Base-by-base conservation (phyloP, 2,888 invertebrate genomes). In the Bimastos eiseni region DNA sequence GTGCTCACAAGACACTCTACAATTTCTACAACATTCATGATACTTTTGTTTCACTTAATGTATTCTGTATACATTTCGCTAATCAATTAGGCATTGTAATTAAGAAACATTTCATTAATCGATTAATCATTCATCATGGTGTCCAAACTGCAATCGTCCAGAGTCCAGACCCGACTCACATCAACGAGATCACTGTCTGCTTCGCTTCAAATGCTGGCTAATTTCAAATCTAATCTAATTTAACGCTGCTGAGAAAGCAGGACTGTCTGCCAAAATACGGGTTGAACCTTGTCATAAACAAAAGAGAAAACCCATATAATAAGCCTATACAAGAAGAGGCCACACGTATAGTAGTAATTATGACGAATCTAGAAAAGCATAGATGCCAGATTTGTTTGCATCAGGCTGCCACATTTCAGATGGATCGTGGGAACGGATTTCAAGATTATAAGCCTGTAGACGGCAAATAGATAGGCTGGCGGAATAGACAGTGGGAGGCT, bases 11-110 rank as follows among this genome's bases (percentile, higher is more conserved):
- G 90, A 33, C 30, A 89, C 33, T 90, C 83, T 15, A 90, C 90
- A 70, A 91, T 33, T n/a, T 88, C 91, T 91, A 70, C 6, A 88
- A 70, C 70, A 70, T 70, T 70, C 70, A 70, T n/a, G 30, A 70
- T 8, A n/a, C 24, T 1, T 55, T 24, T 55, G 3, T 55, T 55
- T 55, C 55, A 55, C 8, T 70, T 49, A 6, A 70, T n/a, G 70
- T n/a, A 70, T 24, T 0, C 21, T n/a, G 13, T 70, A 49, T 49
- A 49, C 21, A 70, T 30, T 70, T n/a, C 30, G 30, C 30, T 24
- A 55, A 24, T 55, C 55, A 30, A 30, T 55, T 30, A 4, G 6
- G 6, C 41, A 41, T 41, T 41, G 41, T n/a, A n/a, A 41, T 41
- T 41, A 41, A 15, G 15, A n/a, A n/a, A n/a, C n/a, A n/a, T n/a